Conservation (phyloP, 2,113 vertebrate species). For the Butorides virescens region DNA sequence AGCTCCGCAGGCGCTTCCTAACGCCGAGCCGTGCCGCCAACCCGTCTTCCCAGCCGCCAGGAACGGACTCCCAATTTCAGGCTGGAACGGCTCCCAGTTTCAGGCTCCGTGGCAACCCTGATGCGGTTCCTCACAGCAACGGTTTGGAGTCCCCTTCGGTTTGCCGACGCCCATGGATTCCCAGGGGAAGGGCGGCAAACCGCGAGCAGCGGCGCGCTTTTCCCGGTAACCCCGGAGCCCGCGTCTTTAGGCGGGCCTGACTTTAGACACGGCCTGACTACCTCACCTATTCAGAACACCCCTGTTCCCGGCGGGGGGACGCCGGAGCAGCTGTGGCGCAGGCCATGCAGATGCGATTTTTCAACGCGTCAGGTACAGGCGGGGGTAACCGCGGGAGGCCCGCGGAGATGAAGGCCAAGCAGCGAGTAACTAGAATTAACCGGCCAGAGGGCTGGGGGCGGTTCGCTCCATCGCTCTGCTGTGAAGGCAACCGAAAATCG, state of each 20-base stretch:
- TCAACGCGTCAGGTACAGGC: fast-evolving
- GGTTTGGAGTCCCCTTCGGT: too few relatives aligned
- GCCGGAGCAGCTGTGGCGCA: neutral
- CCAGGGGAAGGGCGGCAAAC: fast-evolving
- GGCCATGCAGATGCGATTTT: fast-evolving
- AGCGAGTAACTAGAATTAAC: fast-evolving
- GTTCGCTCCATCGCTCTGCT: fast-evolving
- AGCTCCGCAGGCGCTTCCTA: neutral
- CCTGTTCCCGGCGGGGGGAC: neutral
- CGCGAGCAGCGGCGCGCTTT: fast-evolving
- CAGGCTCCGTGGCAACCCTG: fast-evolving
- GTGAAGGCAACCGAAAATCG: neutral
- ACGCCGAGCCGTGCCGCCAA: too few relatives aligned
- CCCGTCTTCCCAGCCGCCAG: neutral
- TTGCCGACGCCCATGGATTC: fast-evolving
- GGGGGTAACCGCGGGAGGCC: neutral
- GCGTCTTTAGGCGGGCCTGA: fast-evolving
- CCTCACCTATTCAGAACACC: fast-evolving
- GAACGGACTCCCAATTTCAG: neutral
- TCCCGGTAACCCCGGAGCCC: fast-evolving
- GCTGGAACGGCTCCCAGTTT: neutral
- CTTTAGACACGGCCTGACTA: fast-evolving
- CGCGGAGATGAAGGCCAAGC: too few relatives aligned
- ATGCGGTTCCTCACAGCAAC: fast-evolving
- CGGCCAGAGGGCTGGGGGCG: neutral